Conservation (phyloP, 2,888 invertebrate species). For the Neocrepidodera transversa region DNA sequence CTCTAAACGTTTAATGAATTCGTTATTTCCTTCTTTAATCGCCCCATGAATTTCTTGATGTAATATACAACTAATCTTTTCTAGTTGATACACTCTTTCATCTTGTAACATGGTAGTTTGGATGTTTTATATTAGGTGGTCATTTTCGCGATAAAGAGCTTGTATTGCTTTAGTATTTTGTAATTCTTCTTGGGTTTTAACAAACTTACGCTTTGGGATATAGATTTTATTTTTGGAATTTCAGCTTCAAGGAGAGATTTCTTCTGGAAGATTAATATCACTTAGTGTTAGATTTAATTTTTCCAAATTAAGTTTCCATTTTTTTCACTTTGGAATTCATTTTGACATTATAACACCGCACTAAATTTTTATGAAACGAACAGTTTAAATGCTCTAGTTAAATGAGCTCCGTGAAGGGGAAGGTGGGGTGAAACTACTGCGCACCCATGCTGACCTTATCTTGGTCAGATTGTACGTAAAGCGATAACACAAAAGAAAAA, state of each 20-base stretch:
- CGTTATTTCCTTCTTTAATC: neutral
- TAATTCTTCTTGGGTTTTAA: neutral
- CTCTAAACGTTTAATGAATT: neutral
- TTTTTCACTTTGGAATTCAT: no score
- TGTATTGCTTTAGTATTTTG: neutral
- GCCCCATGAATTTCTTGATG: neutral
- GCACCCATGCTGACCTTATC: no score
- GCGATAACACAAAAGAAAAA: no score
- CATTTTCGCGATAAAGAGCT: no score
- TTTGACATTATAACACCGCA: no score
- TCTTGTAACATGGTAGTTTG: neutral
- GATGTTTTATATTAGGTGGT: neutral
- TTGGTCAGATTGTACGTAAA: no score
- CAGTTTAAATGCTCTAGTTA: no score
- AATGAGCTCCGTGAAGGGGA: no score
- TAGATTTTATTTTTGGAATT: conserved; percentile 15
- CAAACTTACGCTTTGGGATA: neutral
- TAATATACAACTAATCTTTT: neutral
- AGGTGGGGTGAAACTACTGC: no score
- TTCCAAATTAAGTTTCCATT: conserved; percentile 10
- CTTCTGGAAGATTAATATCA: conserved; percentile 1
- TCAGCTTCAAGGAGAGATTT: conserved; percentile 8
- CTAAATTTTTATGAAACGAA: no score
- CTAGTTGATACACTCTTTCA: neutral
- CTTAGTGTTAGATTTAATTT: conserved; percentile 13